Evolutionary conservation across 2,888 invertebrate species (phyloP), one percentile per base, ranked within the genome.

Genomic region (Notodonta dromedarius): DNA sequence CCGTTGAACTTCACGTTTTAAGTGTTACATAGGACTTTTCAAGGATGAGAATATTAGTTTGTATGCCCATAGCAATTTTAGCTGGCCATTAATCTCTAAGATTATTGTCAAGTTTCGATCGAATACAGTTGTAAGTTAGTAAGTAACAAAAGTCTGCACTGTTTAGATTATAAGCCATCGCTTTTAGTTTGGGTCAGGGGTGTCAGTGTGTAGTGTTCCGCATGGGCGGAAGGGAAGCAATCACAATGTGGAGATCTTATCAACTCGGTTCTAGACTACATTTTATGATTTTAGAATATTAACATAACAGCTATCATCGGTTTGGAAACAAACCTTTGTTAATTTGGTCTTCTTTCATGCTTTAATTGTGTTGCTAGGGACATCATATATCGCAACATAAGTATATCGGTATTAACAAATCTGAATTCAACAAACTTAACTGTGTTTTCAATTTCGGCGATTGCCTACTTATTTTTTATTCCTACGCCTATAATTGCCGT

Each of bases 211-310:
- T n/a, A n/a, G n/a, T n/a, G n/a, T n/a, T n/a, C 4, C 14, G 42
- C 44, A 44, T 11, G 56, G 24, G 44, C 56, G 44, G 44, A 56
- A 56, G 44, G 44, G 44, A 56, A 44, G 44, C 44, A 44, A 16
- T 44, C 12, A 56, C 24, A 56, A 52, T 32, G 13, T 54, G 35
- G 35, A 40, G 55, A 55, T 55, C n/a, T 11, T 61, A 59, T 63
- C 57, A 57, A 32, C 55, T 58, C 58, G 65, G 71, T 61, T 58
- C 9, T 58, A 58, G 61, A 60, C 61, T 59, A 57, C 53, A 61
- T 40, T n/a, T 8, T 55, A 62, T 56, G 39, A 56, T 56, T 57
- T 35, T 46, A 13, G 24, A 39, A 58, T 58, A 65, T 69, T 54
- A n/a, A 48, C 11, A 48, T 48, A 4, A 11, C 42, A 39, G 39